Evolutionary conservation across 2,888 invertebrate genomes (phyloP).

Genomic region (Xiphydria camelus): DNA sequence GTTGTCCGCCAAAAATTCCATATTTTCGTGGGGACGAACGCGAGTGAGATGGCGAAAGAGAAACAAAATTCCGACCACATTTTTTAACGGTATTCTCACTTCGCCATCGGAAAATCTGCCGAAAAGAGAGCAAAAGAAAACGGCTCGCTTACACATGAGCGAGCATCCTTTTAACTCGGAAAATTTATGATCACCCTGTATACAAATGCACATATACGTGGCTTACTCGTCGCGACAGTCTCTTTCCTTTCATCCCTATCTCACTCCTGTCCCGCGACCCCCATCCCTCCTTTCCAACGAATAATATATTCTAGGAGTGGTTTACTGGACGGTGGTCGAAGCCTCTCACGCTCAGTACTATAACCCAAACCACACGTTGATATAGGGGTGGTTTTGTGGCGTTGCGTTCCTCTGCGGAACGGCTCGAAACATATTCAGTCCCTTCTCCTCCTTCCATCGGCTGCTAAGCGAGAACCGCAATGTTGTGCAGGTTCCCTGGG

Average conservation of each 20-base stretch:
- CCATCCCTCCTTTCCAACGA: too few relatives aligned
- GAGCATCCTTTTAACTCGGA: slow-evolving; percentile 11
- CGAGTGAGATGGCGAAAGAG: too few relatives aligned
- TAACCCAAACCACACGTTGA: slow-evolving; percentile 36
- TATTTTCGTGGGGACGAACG: too few relatives aligned
- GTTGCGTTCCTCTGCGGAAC: slow-evolving; percentile 25
- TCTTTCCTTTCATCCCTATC: slow-evolving; percentile 3
- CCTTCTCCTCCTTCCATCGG: not conserved
- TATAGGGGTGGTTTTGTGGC: slow-evolving; percentile 40
- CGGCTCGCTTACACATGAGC: too few relatives aligned
- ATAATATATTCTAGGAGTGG: slow-evolving; percentile 34
- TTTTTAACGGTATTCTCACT: too few relatives aligned
- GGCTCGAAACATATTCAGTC: slow-evolving; percentile 25
- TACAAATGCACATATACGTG: slow-evolving; percentile 20
- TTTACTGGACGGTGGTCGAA: slow-evolving; percentile 27
- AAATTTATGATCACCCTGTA: slow-evolving; percentile 20
- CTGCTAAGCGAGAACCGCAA: not conserved
- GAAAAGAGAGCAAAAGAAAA: too few relatives aligned
- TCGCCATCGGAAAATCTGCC: too few relatives aligned
- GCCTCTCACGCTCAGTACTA: slow-evolving; percentile 18
- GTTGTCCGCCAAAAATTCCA: too few relatives aligned
- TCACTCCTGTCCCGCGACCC: too few relatives aligned
- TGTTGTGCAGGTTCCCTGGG: too few relatives aligned
- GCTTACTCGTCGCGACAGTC: too few relatives aligned
- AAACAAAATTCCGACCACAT: too few relatives aligned